A percentile compares a stretch with the other conserved stretches of the same genome.
Evolutionary conservation across 1,140 invertebrate genomes (phyloP).

Genomic region (Anadara kagoshimensis): DNA sequence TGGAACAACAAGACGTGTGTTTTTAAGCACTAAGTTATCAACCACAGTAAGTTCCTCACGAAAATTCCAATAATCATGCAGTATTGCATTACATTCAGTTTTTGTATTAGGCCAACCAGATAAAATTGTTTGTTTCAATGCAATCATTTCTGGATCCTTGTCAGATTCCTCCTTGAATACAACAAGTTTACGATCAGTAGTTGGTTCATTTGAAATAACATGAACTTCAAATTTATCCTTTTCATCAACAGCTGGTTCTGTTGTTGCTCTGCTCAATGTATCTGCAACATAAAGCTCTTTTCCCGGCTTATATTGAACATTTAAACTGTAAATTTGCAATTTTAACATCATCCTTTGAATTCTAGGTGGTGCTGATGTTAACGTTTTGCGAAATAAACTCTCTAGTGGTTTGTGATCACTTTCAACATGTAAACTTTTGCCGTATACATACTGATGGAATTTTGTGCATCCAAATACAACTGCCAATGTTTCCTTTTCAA

Average conservation of each 20-base stretch:
- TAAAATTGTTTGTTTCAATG: slow-evolving; percentile 18
- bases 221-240: not conserved
- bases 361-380: slow-evolving; percentile 34
- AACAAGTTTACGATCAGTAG: not conserved
- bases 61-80: slow-evolving; percentile 28
- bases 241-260: not conserved
- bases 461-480: no score
- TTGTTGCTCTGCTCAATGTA: slow-evolving; percentile 46
- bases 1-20: slow-evolving; percentile 22
- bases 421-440: slow-evolving; percentile 66
- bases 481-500: slow-evolving; percentile 14
- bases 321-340: slow-evolving; percentile 72
- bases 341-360: slow-evolving; percentile 63
- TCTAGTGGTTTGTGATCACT: slow-evolving; percentile 68
- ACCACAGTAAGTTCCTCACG: slow-evolving; percentile 31
- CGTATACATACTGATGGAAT: no score
- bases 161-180: not conserved
- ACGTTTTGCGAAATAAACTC: slow-evolving; percentile 10
- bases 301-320: slow-evolving; percentile 57
- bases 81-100: not conserved
- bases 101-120: slow-evolving; percentile 29
- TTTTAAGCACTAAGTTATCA: slow-evolving; percentile 35
- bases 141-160: not conserved
- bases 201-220: not conserved
- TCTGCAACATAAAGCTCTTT: slow-evolving; percentile 72